These are phyloP conservation scores for Catharus fuscescens DNA, from an alignment of 2,113 vertebrate species.

Conservation along the genomic window DNA sequence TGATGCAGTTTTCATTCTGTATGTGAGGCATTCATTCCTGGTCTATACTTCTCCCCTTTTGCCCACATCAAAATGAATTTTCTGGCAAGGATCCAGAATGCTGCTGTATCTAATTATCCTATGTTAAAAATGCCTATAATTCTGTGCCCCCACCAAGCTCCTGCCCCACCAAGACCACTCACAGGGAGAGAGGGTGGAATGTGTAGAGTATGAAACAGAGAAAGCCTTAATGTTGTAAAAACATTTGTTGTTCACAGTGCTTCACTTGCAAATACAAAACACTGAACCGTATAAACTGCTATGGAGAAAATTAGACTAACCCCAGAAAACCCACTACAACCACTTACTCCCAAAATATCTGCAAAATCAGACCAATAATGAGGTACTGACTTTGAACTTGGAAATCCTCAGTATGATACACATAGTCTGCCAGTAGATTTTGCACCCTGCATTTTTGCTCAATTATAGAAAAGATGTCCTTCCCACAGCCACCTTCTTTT, in stretches of 20 bases:
- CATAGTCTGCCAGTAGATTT: not conserved
- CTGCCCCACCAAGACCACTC: not conserved
- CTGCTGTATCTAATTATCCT: not conserved
- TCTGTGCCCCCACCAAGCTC: not conserved
- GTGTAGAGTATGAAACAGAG: not conserved
- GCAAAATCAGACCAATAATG: not conserved
- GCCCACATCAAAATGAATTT: not conserved
- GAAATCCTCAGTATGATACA: not conserved
- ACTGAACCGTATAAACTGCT: not conserved
- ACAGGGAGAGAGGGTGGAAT: accelerated
- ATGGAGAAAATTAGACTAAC: not conserved
- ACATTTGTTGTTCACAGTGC: not conserved
- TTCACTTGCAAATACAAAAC: not conserved
- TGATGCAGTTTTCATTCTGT: not conserved
- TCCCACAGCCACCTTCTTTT: not conserved
- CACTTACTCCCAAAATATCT: not conserved
- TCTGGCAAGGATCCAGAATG: not conserved
- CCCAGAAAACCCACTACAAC: not conserved
- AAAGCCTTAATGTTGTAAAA: not conserved
- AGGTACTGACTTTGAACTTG: not conserved
- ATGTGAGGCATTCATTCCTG: not conserved
- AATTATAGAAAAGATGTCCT: not conserved
- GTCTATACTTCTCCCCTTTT: not conserved
- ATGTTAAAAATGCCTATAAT: not conserved
- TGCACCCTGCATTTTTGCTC: not conserved